Evolutionary conservation across 1,140 invertebrate species (phyloP), one percentile per base, ranked within the genome.

Genomic region (Holotrichia oblita): DNA sequence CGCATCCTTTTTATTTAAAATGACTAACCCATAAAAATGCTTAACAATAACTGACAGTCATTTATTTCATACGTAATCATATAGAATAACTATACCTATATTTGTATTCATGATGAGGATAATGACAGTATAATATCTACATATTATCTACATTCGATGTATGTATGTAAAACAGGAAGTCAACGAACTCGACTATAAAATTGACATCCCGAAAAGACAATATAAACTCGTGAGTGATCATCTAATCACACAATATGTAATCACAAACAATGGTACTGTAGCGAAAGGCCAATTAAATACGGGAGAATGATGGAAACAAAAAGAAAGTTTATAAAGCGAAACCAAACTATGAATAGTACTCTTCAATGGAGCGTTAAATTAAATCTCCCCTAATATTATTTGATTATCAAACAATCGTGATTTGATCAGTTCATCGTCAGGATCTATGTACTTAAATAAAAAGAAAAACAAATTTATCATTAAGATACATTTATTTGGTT

Each of bases 151-250:
- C 27, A 34, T 34, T 34, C 27, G 27, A 34, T 34, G 27, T 34
- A 34, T 55, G 17, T 55, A 55, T 55, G n/a, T 55, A 55, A 55
- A 55, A 55, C 48, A 55, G 48, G 48, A 55, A 55, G 48, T 55
- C 48, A 55, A 55, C 48, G 48, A 55, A 55, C 48, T 55, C 48
- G 7, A 55, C 48, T 55, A 55, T 55, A 55, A 55, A 55, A 55
- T 55, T n/a, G 48, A 55, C 48, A 55, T 55, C 48, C 48, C 48
- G 48, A 55, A 55, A 48, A 55, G 17, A 55, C 48, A 55, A 55
- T 55, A 55, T 55, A 14, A 17, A 17, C 14, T 14, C 14, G n/a
- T 55, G 48, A 55, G 17, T 55, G 48, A 17, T 55, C 14, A 55
- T 55, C 12, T 6, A 55, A 55, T n/a, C 48, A 55, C 2, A 34